phyloP scores from a whole-genome alignment of 2,113 vertebrate genomes.

The Orycteropus afer region DNA sequence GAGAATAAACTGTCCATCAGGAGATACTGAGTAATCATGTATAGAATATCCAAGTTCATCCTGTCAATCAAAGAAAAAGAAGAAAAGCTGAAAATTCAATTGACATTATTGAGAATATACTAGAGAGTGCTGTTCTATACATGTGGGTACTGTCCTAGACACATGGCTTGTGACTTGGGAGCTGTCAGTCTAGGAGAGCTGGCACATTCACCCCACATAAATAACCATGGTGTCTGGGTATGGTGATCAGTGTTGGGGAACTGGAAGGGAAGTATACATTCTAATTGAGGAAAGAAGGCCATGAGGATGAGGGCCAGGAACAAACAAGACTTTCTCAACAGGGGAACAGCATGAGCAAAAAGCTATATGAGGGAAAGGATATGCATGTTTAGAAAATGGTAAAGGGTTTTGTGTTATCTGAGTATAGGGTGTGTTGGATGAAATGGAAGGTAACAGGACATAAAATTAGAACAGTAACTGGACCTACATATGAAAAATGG shows the following conservation, averaged over 20 bases:
- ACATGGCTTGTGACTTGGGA: background rate
- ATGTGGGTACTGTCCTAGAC: background rate
- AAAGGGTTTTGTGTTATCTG: background rate
- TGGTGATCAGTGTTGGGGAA: background rate
- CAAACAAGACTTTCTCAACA: background rate
- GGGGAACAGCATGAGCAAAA: background rate
- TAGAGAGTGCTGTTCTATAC: background rate
- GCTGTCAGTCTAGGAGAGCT: background rate
- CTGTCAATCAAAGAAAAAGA: slow-evolving; percentile 80
- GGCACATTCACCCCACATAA: background rate
- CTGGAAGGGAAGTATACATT: background rate
- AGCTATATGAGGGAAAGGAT: background rate
- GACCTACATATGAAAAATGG: background rate
- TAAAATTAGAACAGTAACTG: background rate
- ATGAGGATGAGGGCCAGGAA: background rate
- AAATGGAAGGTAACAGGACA: background rate
- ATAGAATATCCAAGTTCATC: slow-evolving; percentile 76
- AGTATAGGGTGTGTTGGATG: background rate
- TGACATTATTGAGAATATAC: background rate
- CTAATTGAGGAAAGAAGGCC: background rate
- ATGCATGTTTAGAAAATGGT: background rate
- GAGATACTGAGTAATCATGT: slow-evolving; percentile 81
- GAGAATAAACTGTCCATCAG: slow-evolving; percentile 85
- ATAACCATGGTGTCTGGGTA: background rate
- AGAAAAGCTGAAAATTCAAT: slow-evolving; percentile 36